phyloP scores from a whole-genome alignment of 1,140 invertebrate species.

The Gerris buenoi region DNA sequence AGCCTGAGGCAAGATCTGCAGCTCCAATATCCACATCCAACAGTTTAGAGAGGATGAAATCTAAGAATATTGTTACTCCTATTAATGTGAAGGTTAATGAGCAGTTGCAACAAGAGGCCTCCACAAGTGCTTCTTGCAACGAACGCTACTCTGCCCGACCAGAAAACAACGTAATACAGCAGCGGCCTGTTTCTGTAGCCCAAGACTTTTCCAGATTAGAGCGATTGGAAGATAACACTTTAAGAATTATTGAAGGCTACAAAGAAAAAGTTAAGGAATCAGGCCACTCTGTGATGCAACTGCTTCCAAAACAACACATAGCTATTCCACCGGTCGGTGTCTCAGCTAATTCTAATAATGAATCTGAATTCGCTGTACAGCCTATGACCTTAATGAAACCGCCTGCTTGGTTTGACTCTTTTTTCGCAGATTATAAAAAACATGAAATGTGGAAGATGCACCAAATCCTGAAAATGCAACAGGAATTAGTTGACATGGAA shows the following conservation, averaged over 20 bases:
- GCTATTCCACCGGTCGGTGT: background rate
- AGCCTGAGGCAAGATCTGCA: background rate
- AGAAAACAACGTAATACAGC: background rate
- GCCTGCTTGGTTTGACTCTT: constrained; percentile 4
- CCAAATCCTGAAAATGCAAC: constrained; percentile 6
- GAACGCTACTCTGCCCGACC: background rate
- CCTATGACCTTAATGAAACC: background rate
- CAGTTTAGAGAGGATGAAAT: no score
- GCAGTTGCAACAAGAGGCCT: no score
- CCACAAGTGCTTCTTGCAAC: background rate
- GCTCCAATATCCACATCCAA: no score
- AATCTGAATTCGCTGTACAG: background rate
- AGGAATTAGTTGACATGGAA: constrained; percentile 7
- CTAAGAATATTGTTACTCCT: background rate
- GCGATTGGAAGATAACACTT: background rate
- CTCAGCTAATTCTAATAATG: background rate
- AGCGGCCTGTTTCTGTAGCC: background rate
- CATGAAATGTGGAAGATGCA: constrained; percentile 11
- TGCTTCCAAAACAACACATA: background rate
- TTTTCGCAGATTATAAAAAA: background rate
- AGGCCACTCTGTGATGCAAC: background rate
- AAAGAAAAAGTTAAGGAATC: background rate
- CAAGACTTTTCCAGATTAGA: background rate
- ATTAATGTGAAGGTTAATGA: no score
- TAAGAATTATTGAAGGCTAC: background rate